Evolutionary conservation across 2,797 vertebrate species (phyloP).

Genomic region (Halcyon badia): DNA sequence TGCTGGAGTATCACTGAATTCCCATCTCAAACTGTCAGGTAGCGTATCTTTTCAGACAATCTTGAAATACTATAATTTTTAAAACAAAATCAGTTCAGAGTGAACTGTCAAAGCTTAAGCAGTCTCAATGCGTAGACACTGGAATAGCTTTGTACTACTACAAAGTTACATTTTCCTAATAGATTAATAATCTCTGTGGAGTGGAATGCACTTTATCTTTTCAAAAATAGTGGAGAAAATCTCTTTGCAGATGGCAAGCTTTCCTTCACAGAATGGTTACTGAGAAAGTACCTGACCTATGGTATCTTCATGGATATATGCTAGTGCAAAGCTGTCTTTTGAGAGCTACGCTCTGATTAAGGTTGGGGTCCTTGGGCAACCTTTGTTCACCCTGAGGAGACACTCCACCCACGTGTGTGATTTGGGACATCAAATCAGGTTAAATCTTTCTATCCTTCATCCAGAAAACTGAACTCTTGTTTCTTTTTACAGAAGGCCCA

Average conservation of each 20-base stretch:
- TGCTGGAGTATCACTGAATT: not conserved
- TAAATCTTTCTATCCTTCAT: not conserved
- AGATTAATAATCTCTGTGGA: not conserved
- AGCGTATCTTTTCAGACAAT: not conserved
- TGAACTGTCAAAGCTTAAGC: slow-evolving; percentile 10
- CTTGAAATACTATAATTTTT: not conserved
- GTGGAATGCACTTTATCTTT: not conserved
- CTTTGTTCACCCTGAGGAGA: not conserved
- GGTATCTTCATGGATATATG: not conserved
- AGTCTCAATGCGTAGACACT: not conserved
- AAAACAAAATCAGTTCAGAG: not conserved
- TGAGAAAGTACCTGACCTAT: not conserved
- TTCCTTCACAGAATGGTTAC: not conserved
- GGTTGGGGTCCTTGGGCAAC: rapidly evolving
- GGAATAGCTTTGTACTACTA: not conserved
- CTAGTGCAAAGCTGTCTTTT: not conserved
- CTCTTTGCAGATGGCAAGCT: not conserved
- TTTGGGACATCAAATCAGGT: not conserved
- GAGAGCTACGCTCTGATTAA: not conserved
- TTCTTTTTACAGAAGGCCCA: not conserved
- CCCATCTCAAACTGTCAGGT: not conserved
- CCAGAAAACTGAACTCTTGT: not conserved
- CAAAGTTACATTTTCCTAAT: not conserved
- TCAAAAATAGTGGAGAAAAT: not conserved
- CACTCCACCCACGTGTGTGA: not conserved